phyloP scores from a whole-genome alignment of 1,140 invertebrate species.

The Megathymus violae region DNA sequence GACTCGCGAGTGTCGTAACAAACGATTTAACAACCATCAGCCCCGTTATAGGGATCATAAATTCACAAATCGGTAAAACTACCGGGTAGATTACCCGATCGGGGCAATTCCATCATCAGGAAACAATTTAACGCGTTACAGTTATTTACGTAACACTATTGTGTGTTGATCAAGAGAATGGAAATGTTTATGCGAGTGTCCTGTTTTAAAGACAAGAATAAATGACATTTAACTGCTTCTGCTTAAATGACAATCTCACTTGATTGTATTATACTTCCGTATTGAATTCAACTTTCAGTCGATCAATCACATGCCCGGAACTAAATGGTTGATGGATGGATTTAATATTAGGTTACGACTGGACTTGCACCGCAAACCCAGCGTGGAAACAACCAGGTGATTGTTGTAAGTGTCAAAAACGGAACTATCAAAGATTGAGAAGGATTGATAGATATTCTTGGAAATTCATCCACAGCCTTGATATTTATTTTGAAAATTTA shows the following conservation, averaged over 20 bases:
- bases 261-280: not conserved
- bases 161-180: slow-evolving; percentile 27
- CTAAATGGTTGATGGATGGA: not conserved
- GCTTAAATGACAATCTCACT: not conserved
- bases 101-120: slow-evolving; percentile 45
- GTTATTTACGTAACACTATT: slow-evolving; percentile 35
- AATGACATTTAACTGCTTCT: not conserved
- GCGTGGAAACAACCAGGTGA: no score
- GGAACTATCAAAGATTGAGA: no score
- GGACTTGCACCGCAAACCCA: no score
- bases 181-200: slow-evolving; percentile 16
- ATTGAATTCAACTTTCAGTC: not conserved
- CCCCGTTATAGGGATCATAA: slow-evolving; percentile 5
- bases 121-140: slow-evolving; percentile 50
- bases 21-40: not conserved
- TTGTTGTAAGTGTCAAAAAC: no score
- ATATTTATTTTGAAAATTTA: no score
- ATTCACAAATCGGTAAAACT: slow-evolving; percentile 38
- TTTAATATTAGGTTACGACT: not conserved
- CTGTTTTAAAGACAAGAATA: slow-evolving; percentile 15
- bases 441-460: no score
- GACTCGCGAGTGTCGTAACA: not conserved
- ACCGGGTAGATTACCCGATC: slow-evolving; percentile 39
- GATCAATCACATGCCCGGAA: not conserved
- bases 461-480: no score